Conservation (phyloP, 2,888 invertebrate species). For the Eremobia ochroleuca region DNA sequence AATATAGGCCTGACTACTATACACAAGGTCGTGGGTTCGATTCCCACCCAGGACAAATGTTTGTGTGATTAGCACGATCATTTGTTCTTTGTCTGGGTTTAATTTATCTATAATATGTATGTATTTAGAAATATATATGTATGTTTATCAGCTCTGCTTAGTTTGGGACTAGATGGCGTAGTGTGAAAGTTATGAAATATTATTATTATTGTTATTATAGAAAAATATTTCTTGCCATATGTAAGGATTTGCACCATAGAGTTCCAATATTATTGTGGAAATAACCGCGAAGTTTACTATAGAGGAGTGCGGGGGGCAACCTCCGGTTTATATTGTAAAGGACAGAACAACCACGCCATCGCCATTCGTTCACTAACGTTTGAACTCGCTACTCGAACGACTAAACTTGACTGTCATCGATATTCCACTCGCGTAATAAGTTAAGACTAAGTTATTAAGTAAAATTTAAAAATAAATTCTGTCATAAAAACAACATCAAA, state of each 20-base stretch:
- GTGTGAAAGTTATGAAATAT: too few relatives aligned
- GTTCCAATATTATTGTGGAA: conserved; percentile 42
- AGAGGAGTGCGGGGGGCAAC: conserved; percentile 76
- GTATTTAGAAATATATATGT: too few relatives aligned
- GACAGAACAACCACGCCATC: conserved; percentile 74
- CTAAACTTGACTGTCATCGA: conserved; percentile 41
- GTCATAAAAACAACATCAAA: conserved; percentile 27
- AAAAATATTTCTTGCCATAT: conserved; percentile 2
- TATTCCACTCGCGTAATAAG: conserved; percentile 1
- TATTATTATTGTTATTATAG: too few relatives aligned
- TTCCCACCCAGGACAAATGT: too few relatives aligned
- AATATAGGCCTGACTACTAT: too few relatives aligned
- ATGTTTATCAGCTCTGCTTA: too few relatives aligned
- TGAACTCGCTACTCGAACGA: conserved; percentile 71
- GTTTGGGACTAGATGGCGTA: too few relatives aligned
- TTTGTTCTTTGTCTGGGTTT: too few relatives aligned
- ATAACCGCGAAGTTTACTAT: conserved; percentile 35
- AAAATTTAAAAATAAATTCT: conserved; percentile 2
- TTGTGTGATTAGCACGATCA: too few relatives aligned
- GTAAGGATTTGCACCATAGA: conserved; percentile 43
- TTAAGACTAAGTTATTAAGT: neutral
- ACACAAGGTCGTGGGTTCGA: too few relatives aligned
- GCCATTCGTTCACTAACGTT: conserved; percentile 79
- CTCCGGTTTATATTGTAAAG: conserved; percentile 81
- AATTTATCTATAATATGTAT: too few relatives aligned